Evolutionary conservation across 2,888 invertebrate genomes (phyloP), one percentile per base, ranked within the genome.

Genomic region (Gibbula magus): DNA sequence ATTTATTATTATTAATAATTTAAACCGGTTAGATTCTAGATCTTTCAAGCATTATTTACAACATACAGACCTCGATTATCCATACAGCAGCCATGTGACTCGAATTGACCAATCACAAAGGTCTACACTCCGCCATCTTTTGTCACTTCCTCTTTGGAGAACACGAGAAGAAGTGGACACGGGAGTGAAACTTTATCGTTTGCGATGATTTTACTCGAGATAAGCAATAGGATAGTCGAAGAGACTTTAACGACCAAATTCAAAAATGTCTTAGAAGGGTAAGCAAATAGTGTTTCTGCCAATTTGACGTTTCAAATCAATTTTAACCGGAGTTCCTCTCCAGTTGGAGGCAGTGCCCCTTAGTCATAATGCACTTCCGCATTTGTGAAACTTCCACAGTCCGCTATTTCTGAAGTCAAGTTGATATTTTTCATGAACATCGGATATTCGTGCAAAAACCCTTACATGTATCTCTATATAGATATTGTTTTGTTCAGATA

Each of bases 141-240:
- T 73, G 35, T 73, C 70, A 73, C 61, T 61, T 61, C 61, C 61
- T 61, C 61, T 61, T 61, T 61, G n/a, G 61, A 22, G 61, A 61
- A 13, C 61, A 61, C 61, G 61, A 61, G 61, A 25, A 45, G 45
- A 13, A 25, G 29, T 22, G 29, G 16, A 29, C 25, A 61, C 13
- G 25, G 61, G 25, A 61, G 29, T 61, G 2, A 16, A 61, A 61
- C 61, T 29, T 61, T 29, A 29, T 61, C 4, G 13, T 29, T 61
- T 61, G 51, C 45, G n/a, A 94, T 94, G 94, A 94, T 94, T 90
- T 89, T 94, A 94, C 95, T 99, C 93, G 99, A 99, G 96, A 98
- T 98, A 94, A 97, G 99, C 95, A 99, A 99, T 95, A 96, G 98
- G 94, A 98, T 99, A 94, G 96, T 99, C 91, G 98, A 98, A 95